Base-by-base conservation (phyloP, 2,113 vertebrate species). In the Odontesthes bonariensis region DNA sequence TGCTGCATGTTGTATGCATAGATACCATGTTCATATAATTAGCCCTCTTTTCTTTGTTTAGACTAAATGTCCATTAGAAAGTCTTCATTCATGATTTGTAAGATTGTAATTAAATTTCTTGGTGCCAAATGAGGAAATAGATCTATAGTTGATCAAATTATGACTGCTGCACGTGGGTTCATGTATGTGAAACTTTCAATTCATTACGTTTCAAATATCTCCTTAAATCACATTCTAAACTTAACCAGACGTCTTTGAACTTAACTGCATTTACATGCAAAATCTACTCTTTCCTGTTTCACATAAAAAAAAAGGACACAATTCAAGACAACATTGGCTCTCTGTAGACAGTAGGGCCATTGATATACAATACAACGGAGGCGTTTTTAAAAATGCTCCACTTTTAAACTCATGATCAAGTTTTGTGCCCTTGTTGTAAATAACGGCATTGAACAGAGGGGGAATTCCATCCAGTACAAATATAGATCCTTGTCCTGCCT, bases 341-440 rank as follows among this genome's bases (percentile, higher is more conserved):
- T 32, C 2, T 60, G 49, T 12, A 79, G 42, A 91, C 87, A 89
- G 70, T 83, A 33, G 77, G 32, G 4, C 73, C 61, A 86, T 88
- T 90, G 66, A 88, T 73, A 53, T 51, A 35, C 33, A 55, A 78
- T 20, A 74, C 54, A 81, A 75, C 46, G 55, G 20, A 71, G 47
- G 56, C n/a, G 8, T 72, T 67, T 73, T 64, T 65, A 80, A 5
- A 82, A 70, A 89, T 42, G 49, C 5, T 64, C 51, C 5, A 2
- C 68, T 83, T 73, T 78, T 71, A 60, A 86, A 85, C 89, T 77
- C 86, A 81, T 88, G 85, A 87, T 75, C 75, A 79, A 81, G 58
- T 77, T 80, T 17, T 63, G 38, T 79, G 70, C 10, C 67, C 68
- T 16, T 68, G 64, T 44, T 51, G 40, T 54, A 79, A 88, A 89